Percentiles rank a stretch among this genome's conserved stretches.
Conservation (phyloP, 1,140 invertebrate species). For the Penaeus vannamei region DNA sequence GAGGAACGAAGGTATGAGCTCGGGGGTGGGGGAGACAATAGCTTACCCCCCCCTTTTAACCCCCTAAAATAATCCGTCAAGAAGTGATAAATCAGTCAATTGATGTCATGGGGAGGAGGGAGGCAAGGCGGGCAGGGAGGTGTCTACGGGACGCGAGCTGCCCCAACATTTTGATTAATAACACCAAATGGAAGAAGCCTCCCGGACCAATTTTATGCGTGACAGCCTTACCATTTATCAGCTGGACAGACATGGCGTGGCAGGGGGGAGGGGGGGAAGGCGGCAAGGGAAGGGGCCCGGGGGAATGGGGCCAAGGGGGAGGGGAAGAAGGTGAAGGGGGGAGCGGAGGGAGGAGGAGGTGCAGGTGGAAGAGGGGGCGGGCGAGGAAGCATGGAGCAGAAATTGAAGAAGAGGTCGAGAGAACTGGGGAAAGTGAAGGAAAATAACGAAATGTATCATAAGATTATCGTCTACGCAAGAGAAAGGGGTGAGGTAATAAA, state of each 20-base stretch:
- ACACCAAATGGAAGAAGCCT: conserved; percentile 23
- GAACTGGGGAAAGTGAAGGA: too few species aligned
- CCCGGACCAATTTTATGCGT: conserved; percentile 51
- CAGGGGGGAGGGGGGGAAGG: not conserved
- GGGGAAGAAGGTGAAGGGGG: not conserved
- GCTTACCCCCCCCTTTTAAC: conserved; percentile 23
- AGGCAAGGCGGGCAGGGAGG: too few species aligned
- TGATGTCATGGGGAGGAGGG: not conserved
- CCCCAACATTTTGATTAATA: conserved; percentile 48
- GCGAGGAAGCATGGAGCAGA: too few species aligned
- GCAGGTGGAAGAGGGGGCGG: not conserved
- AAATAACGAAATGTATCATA: too few species aligned
- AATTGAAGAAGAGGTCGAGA: too few species aligned
- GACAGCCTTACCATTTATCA: conserved; percentile 57
- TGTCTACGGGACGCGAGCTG: not conserved
- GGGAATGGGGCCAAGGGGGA: not conserved
- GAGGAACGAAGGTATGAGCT: not conserved
- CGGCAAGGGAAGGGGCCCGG: not conserved
- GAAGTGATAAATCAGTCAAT: conserved; percentile 42
- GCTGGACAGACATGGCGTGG: conserved; percentile 33
- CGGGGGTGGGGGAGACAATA: conserved; percentile 25
- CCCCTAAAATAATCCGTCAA: conserved; percentile 29
- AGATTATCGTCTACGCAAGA: too few species aligned
- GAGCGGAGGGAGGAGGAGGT: not conserved
- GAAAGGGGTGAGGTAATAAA: too few species aligned